Evolutionary conservation across 1,140 invertebrate species (phyloP), one percentile per base, ranked within the genome.

Genomic region (Camponotus vicinus): DNA sequence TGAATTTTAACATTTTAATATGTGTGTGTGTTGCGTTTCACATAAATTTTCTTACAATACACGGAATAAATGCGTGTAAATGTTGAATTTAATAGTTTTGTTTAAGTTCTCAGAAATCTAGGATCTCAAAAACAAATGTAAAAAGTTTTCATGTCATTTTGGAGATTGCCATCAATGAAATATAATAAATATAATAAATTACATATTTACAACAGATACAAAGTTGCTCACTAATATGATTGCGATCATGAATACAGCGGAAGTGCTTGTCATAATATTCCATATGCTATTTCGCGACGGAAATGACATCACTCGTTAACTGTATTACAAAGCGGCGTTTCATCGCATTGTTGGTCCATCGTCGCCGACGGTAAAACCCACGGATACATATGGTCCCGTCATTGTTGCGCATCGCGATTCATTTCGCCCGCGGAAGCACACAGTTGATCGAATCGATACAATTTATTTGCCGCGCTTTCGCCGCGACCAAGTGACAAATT

Each of bases 241-340:
- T 40, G 27, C 18, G 40, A 70, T 27, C 37, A 37, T 18, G 21
- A 37, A n/a, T 73, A 73, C 27, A n/a, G n/a, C 40, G 69, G 55
- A 75, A 73, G 40, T 63, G 69, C 40, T 83, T 37, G 79, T 75
- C 55, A 21, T 21, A 61, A 7, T 75, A 57, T 75, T 83, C 55
- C 59, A n/a, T 42, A 27, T 61, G 18, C 40, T 75, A 34, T 83
- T 83, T 83, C 42, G 32, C 55, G 40, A 83, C 55, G 57, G 69
- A 83, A 83, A 83, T 83, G 79, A 73, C 69, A 75, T 83, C 55
- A 83, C 79, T 83, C 69, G 79, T 83, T 83, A 83, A 75, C 79
- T 40, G 57, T 73, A 83, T 83, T 83, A 83, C 69, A 83, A 83
- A 83, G 79, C 67, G 55, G 27, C n/a, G 69, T 27, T 82, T 73